Conservation (phyloP, 2,888 invertebrate species). For the Drosophila antonietae region DNA sequence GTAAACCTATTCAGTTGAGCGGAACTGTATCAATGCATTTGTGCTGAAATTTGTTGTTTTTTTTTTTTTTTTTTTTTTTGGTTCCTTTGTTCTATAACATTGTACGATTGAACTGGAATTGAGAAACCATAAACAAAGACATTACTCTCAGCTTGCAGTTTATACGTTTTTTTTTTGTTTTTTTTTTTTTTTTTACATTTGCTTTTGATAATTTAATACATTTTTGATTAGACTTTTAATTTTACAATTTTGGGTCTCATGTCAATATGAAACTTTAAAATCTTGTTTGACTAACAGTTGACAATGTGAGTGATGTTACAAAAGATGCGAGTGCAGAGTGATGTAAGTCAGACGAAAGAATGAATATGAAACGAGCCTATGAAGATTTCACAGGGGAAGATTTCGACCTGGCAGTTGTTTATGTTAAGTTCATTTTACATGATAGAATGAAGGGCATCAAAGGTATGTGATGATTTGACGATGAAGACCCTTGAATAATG, state of each 20-base stretch:
- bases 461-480: too few species aligned
- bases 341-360: too few species aligned
- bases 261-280: too few species aligned
- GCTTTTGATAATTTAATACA: neutral
- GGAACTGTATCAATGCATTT: neutral
- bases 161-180: neutral
- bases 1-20: neutral
- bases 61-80: neutral
- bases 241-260: neutral
- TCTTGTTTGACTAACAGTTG: too few species aligned
- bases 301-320: too few species aligned
- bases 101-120: neutral
- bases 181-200: neutral
- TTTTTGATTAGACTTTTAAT: neutral
- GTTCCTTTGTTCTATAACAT: neutral
- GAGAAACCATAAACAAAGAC: neutral
- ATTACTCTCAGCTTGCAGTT: neutral
- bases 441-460: too few species aligned
- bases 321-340: too few species aligned
- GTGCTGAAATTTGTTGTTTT: neutral
- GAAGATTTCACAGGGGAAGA: too few species aligned
- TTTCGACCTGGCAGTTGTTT: too few species aligned
- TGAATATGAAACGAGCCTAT: too few species aligned
- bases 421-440: too few species aligned
- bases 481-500: too few species aligned